Base-by-base conservation (phyloP, 1,140 invertebrate genomes). In the Dysdera silvatica region DNA sequence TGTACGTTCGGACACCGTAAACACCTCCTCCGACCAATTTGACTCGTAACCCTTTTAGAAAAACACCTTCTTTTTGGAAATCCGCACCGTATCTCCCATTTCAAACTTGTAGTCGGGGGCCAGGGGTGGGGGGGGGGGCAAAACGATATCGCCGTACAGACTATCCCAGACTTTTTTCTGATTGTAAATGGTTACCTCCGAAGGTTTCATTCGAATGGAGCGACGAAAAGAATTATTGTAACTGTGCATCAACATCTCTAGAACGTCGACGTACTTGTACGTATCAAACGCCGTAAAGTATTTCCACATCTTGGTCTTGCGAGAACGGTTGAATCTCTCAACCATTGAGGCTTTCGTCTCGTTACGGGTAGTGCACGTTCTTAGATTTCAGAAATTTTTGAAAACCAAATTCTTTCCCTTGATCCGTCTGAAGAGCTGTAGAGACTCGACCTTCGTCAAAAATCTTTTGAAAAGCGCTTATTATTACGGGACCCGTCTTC, bases 241-340 rank as follows among this genome's bases (percentile, higher is more conserved):
- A 26, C 67, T 41, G n/a, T 71, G 10, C n/a, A 76, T 68, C 23
- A 79, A 26, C 35, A 75, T 43, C 16, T 61, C 47, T 48, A 79
- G 67, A 7, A 72, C 71, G 64, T 74, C 56, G 2, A 75, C 59
- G 71, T 74, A 80, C 43, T 74, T 73, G 58, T 76, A 72, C 24
- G 67, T 73, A 6, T 74, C 76, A n/a, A n/a, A n/a, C n/a, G n/a
- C 57, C 67, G 72, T 76, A 65, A 80, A 79, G 23, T 67, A 76
- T 55, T 71, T 73, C 64, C 69, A 80, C 65, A 80, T 72, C 65
- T 72, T 74, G 23, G 56, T 65, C 72, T 79, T 80, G 48, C 80
- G 59, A 29, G 76, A 80, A 63, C 74, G 62, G 68, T 77, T 78
- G 51, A 78, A 76, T 55, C 77, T 47, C 71, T 80, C 78, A 37